Percentiles rank a stretch among this genome's conserved stretches.
Evolutionary conservation across 2,888 invertebrate genomes (phyloP).

Genomic region (Nephrotoma flavescens): DNA sequence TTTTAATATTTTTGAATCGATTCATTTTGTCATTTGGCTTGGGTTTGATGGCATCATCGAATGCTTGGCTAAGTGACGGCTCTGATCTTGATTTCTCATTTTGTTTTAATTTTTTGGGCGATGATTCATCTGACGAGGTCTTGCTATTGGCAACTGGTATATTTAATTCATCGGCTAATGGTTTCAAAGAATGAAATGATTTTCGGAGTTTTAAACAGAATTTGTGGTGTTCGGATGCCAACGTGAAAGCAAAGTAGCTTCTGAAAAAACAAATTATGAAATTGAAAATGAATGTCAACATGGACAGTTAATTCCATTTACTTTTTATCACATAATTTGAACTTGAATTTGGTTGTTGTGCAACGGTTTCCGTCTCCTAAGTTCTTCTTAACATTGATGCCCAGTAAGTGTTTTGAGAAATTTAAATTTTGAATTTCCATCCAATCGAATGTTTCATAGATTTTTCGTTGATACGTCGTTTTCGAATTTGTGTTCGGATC

Average conservation of each 20-base stretch:
- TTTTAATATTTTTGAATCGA: slow-evolving; percentile 15
- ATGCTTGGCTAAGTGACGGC: background rate
- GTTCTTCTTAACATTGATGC: slow-evolving; percentile 39
- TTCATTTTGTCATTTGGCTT: slow-evolving; percentile 11
- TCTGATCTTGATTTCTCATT: background rate
- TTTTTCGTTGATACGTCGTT: slow-evolving; percentile 26
- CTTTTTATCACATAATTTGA: slow-evolving; percentile 60
- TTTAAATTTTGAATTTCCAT: slow-evolving; percentile 60
- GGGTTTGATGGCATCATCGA: slow-evolving; percentile 10
- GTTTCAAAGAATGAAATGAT: slow-evolving; percentile 51
- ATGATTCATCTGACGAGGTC: background rate
- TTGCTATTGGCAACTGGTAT: slow-evolving; percentile 27
- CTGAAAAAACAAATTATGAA: slow-evolving; percentile 19
- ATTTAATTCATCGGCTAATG: slow-evolving; percentile 44
- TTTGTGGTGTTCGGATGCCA: slow-evolving; percentile 64
- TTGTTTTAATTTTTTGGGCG: background rate
- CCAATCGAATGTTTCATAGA: slow-evolving; percentile 43
- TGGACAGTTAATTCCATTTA: slow-evolving; percentile 22
- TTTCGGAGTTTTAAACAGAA: slow-evolving; percentile 58
- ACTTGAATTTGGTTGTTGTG: slow-evolving; percentile 44
- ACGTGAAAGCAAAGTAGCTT: slow-evolving; percentile 60
- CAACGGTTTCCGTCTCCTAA: slow-evolving; percentile 39
- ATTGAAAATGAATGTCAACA: too few species aligned
- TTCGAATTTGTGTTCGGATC: slow-evolving; percentile 11
- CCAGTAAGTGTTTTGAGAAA: slow-evolving; percentile 57